Base-by-base conservation (phyloP, 2,797 vertebrate species). In the Urosaurus nigricauda region DNA sequence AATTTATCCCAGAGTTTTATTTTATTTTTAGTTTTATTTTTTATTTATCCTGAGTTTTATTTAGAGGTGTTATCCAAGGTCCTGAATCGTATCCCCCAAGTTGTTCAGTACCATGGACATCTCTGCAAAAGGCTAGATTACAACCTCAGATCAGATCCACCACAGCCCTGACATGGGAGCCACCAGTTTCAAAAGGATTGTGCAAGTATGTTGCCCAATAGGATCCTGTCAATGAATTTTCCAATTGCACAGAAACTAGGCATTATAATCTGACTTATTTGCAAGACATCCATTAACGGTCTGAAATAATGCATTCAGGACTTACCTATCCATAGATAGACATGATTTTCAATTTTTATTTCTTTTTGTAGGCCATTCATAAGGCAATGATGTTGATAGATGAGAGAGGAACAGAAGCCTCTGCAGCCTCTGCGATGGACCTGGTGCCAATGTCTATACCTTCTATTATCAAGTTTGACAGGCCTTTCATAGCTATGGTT, bases 301-400 rank as follows among this genome's bases (percentile, higher is more conserved):
- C 2, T 19, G 24, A 51, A 35, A 37, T 1, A 21, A 65, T 12
- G 0, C 24, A n/a, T 77, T 92, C 37, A 83, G 2, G 5, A 81
- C 56, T 17, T 74, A 74, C 3, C 84, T 90, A 86, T 24, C 75
- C 11, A 19, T n/a, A 73, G 21, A 35, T 35, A 79, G 32, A 73
- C 68, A 29, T 8, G 53, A 35, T 63, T 17, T 73, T 74, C 21
- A 16, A 9, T 35, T 37, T 19, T 35, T 32, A 56, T 79, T 51
- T 63, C 60, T 35, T 47, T 65, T 77, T 77, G 26, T 37, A 89
- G 83, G 83, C 88, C 16, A 14, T 89, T 63, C 88, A 89, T 63
- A 89, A 89, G 16, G 88, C 88, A 35, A 58, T 89, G 56, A 89
- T 89, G 40, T 29, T 80, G 77, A 89, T 80, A 51, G 88, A 89